phyloP scores from a whole-genome alignment of 2,888 invertebrate species.

The Matsumyia berberina region DNA sequence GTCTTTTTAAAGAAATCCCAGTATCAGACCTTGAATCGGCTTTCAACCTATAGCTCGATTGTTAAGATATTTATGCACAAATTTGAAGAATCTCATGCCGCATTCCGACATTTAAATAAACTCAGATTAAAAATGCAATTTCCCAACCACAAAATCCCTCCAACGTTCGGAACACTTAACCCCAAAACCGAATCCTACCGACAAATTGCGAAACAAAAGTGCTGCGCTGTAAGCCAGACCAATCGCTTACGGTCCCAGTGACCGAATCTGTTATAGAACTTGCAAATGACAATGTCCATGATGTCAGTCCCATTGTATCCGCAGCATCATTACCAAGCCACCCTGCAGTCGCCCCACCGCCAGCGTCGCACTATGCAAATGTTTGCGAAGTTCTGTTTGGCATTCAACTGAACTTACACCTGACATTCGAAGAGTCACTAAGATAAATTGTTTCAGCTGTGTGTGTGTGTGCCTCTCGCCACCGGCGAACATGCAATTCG shows the following conservation, averaged over 20 bases:
- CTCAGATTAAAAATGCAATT: background rate
- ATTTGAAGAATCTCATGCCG: too few relatives aligned
- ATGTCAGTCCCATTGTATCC: constrained; percentile 19
- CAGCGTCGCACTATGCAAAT: constrained; percentile 27
- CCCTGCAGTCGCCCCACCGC: background rate
- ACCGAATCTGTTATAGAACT: constrained; percentile 21
- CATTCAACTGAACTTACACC: constrained; percentile 55
- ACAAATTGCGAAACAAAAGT: constrained; percentile 53
- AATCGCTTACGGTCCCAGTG: constrained; percentile 24
- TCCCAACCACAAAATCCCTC: background rate
- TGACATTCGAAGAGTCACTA: constrained; percentile 57
- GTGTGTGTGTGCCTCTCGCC: constrained; percentile 3
- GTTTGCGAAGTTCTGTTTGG: constrained; percentile 49
- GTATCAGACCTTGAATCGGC: too few relatives aligned
- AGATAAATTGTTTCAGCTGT: constrained; percentile 52
- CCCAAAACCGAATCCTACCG: constrained; percentile 16
- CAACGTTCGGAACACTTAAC: background rate
- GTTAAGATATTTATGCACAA: too few relatives aligned
- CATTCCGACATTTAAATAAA: too few relatives aligned
- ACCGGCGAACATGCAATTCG: constrained; percentile 8
- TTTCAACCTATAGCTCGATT: too few relatives aligned
- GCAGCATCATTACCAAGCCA: constrained; percentile 30
- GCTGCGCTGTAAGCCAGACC: constrained; percentile 22
- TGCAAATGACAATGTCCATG: constrained; percentile 59
- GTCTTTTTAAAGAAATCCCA: too few relatives aligned